phyloP scores from a whole-genome alignment of 2,797 vertebrate genomes.

The Graptemys geographica region DNA sequence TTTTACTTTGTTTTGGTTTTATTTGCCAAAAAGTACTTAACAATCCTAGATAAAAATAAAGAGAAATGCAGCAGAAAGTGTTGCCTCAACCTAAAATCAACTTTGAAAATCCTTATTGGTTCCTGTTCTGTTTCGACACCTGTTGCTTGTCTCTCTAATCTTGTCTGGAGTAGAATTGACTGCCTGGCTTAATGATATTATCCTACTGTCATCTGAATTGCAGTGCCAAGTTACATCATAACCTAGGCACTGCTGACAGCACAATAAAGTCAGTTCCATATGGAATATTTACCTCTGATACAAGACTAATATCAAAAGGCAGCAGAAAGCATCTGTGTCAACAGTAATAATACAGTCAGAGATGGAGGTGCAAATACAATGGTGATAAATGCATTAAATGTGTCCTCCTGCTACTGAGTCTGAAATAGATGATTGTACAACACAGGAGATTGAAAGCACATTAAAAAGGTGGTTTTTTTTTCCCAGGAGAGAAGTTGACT shows the following conservation, averaged over 20 bases:
- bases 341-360: not conserved
- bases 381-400: not conserved
- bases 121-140: not conserved
- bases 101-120: conserved; percentile 44
- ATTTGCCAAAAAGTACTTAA: conserved; percentile 27
- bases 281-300: conserved; percentile 55
- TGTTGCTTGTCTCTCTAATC: conserved; percentile 19
- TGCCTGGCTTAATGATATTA: conserved; percentile 49
- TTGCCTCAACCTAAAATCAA: conserved; percentile 36
- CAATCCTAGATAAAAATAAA: conserved; percentile 27
- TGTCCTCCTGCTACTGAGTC: not conserved
- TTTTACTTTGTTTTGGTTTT: not conserved
- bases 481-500: not conserved
- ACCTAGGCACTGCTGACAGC: conserved; percentile 67
- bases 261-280: conserved; percentile 62
- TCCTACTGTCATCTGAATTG: conserved; percentile 56
- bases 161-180: conserved; percentile 40
- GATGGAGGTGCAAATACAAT: conserved; percentile 29
- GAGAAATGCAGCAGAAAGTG: conserved; percentile 18
- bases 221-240: conserved; percentile 71
- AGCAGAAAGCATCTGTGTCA: conserved; percentile 57
- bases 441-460: not conserved
- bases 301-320: conserved; percentile 35
- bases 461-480: not conserved
- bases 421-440: not conserved